A percentile compares a stretch with the other conserved stretches of the same genome.
Evolutionary conservation across 2,797 vertebrate genomes (phyloP).

Genomic region (Eremophila alpestris): DNA sequence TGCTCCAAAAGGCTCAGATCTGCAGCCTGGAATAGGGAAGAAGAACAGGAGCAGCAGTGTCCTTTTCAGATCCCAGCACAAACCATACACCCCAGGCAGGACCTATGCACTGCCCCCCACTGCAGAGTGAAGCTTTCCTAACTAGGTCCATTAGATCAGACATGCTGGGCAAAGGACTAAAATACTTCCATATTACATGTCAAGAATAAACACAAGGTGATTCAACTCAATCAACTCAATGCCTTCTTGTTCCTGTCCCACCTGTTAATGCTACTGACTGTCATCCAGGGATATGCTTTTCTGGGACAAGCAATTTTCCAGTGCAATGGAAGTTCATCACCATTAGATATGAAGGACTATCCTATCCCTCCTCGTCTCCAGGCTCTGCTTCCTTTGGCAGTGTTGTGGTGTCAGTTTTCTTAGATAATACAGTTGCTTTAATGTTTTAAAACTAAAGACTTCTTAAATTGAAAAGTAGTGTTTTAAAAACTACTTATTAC

Average conservation of each 20-base stretch:
- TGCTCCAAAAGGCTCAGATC: neutral
- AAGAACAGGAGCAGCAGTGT: neutral
- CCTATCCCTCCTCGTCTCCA: neutral
- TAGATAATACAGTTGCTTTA: neutral
- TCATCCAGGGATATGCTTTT: neutral
- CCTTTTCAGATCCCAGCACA: neutral
- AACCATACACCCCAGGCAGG: neutral
- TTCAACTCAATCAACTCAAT: neutral
- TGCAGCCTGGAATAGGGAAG: neutral
- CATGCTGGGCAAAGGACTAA: neutral
- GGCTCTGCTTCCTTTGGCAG: neutral
- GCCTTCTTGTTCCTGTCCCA: neutral
- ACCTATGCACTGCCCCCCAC: neutral
- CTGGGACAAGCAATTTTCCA: neutral
- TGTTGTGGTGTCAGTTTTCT: neutral
- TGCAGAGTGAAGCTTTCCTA: neutral
- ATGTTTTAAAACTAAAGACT: conserved; percentile 20
- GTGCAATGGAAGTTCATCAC: neutral
- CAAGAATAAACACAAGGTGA: conserved; percentile 1
- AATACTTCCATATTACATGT: neutral
- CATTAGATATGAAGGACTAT: neutral
- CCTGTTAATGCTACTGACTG: neutral
- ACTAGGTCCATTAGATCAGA: neutral
- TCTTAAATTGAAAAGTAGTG: neutral
- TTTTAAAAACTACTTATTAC: neutral